These are phyloP conservation scores for Brachyopa scutellaris DNA, from an alignment of 2,888 invertebrate genomes.

Conservation along the genomic window DNA sequence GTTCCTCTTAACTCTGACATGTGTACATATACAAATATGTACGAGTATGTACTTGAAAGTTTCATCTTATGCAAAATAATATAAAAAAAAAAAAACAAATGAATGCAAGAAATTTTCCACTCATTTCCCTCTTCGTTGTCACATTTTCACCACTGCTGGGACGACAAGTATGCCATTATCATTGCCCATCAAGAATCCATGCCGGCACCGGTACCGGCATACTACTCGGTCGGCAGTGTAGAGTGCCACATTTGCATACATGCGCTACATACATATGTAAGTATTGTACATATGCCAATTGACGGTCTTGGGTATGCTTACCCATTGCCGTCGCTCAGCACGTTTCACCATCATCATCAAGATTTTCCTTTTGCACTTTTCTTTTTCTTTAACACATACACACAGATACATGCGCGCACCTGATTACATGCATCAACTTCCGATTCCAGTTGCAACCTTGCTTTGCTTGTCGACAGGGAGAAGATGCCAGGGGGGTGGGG, in stretches of 20 bases:
- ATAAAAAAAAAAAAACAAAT: constrained; percentile 4
- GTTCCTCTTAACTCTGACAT: neutral
- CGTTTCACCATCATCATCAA: neutral
- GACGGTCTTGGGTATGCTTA: constrained; percentile 24
- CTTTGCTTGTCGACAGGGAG: constrained; percentile 13
- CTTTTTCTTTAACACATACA: constrained; percentile 8
- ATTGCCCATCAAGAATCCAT: constrained; percentile 52
- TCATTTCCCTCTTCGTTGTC: constrained; percentile 54
- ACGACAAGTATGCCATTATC: constrained; percentile 58
- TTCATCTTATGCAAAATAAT: constrained; percentile 3
- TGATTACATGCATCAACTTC: constrained; percentile 41
- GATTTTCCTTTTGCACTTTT: neutral
- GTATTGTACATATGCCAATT: no score
- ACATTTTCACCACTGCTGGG: constrained; percentile 37
- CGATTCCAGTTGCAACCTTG: constrained; percentile 40
- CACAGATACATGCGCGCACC: neutral
- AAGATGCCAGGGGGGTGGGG: neutral
- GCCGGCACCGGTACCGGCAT: constrained; percentile 10
- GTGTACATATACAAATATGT: neutral
- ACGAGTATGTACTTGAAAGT: constrained; percentile 1
- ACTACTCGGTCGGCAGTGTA: neutral
- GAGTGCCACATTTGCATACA: constrained; percentile 51
- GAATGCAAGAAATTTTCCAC: constrained; percentile 43
- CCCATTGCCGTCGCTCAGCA: neutral
- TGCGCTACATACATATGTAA: no score